Conservation (phyloP, 1,140 invertebrate species). For the Rhopalosiphum padi region DNA sequence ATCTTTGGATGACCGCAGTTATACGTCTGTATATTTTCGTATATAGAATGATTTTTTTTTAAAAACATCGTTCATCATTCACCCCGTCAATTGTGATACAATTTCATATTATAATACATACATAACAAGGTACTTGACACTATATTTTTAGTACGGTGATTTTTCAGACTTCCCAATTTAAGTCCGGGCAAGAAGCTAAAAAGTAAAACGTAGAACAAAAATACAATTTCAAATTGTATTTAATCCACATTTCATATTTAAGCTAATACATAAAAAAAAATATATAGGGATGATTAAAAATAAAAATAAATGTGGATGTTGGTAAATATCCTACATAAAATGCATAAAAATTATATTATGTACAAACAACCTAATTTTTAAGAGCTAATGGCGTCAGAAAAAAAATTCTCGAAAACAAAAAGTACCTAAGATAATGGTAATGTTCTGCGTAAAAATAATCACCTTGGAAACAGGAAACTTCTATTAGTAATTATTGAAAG, state of each 20-base stretch:
- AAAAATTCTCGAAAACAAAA: neutral
- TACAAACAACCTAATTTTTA: neutral
- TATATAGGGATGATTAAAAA: neutral
- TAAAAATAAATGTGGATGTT: neutral
- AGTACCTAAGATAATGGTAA: neutral
- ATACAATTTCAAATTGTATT: too few species aligned
- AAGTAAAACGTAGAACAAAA: neutral
- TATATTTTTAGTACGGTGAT: neutral
- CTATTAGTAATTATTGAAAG: neutral
- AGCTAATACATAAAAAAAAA: neutral
- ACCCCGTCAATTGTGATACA: neutral
- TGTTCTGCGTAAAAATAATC: neutral
- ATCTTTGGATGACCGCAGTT: neutral
- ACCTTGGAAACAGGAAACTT: neutral
- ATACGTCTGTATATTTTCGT: neutral
- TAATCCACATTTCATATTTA: neutral
- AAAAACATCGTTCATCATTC: neutral
- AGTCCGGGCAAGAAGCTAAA: too few species aligned
- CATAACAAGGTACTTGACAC: neutral
- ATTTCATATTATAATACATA: neutral
- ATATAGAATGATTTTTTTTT: neutral
- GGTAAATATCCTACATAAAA: neutral
- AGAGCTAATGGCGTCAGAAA: neutral
- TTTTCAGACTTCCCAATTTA: neutral
- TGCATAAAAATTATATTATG: neutral